These are phyloP conservation scores for Drosophila planitibia DNA, from an alignment of 2,888 invertebrate species.

Conservation along the genomic window DNA sequence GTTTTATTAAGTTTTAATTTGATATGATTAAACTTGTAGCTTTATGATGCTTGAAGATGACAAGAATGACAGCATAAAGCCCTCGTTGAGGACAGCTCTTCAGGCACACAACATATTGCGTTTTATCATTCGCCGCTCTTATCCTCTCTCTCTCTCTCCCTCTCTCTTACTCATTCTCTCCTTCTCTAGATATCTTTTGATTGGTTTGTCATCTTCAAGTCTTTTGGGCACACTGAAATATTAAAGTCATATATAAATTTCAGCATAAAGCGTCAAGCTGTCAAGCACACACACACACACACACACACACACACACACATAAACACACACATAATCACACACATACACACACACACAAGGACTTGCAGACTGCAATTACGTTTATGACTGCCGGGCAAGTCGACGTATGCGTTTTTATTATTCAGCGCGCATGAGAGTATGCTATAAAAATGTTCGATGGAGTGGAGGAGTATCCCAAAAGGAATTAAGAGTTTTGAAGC, in stretches of 20 bases:
- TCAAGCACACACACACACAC: neutral
- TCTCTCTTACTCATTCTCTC: neutral
- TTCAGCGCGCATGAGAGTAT: slow-evolving; percentile 55
- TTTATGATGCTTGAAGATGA: slow-evolving; percentile 1
- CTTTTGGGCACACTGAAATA: slow-evolving; percentile 39
- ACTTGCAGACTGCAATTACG: slow-evolving; percentile 53
- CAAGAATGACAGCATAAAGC: slow-evolving; percentile 6
- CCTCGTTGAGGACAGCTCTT: slow-evolving; percentile 1
- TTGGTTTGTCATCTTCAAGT: slow-evolving; percentile 45
- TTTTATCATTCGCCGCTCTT: neutral
- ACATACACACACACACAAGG: neutral
- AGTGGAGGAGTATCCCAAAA: neutral
- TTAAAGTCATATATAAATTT: slow-evolving; percentile 44
- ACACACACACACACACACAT: neutral
- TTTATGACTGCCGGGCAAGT: slow-evolving; percentile 44
- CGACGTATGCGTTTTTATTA: slow-evolving; percentile 49
- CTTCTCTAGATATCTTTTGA: slow-evolving; percentile 25
- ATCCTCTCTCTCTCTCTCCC: neutral
- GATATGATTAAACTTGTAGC: neutral
- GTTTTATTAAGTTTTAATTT: too few relatives aligned
- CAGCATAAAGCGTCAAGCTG: slow-evolving; percentile 35
- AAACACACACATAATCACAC: neutral
- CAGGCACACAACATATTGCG: slow-evolving; percentile 5
- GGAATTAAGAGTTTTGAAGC: neutral
- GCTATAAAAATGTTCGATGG: slow-evolving; percentile 37